phyloP scores from a whole-genome alignment of 2,888 invertebrate genomes.

The Campoplex capitator region DNA sequence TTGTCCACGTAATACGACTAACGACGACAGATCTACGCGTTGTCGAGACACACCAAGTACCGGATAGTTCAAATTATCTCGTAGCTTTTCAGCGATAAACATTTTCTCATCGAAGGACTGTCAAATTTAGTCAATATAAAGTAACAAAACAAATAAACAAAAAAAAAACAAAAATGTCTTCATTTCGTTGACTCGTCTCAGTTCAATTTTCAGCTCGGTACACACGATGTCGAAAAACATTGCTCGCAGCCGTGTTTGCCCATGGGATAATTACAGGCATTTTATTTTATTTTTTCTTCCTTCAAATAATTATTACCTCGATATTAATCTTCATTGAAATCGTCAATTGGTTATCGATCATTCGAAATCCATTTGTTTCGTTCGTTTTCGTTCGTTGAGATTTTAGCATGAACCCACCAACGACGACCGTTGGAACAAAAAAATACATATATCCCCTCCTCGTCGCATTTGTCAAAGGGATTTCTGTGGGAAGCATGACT shows the following conservation, averaged over 20 bases:
- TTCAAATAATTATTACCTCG: not conserved
- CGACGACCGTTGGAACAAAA: not conserved
- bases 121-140: too few species aligned
- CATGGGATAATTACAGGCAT: not conserved
- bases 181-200: too few species aligned
- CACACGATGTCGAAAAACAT: not conserved
- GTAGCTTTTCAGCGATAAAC: not conserved
- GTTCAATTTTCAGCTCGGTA: constrained; percentile 32
- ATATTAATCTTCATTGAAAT: constrained; percentile 1
- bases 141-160: too few species aligned
- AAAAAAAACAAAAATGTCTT: too few species aligned
- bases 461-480: constrained; percentile 23
- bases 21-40: constrained; percentile 7
- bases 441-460: not conserved
- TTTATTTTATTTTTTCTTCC: not conserved
- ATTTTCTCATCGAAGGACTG: not conserved
- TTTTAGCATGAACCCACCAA: constrained; percentile 13
- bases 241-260: not conserved
- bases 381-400: not conserved
- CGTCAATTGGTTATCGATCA: constrained; percentile 12
- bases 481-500: constrained; percentile 14
- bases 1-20: constrained; percentile 27
- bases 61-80: constrained; percentile 44
- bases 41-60: constrained; percentile 7
- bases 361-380: constrained; percentile 20